These are phyloP conservation scores for Apotomis betuletana DNA, from an alignment of 2,888 invertebrate genomes.

Conservation along the genomic window DNA sequence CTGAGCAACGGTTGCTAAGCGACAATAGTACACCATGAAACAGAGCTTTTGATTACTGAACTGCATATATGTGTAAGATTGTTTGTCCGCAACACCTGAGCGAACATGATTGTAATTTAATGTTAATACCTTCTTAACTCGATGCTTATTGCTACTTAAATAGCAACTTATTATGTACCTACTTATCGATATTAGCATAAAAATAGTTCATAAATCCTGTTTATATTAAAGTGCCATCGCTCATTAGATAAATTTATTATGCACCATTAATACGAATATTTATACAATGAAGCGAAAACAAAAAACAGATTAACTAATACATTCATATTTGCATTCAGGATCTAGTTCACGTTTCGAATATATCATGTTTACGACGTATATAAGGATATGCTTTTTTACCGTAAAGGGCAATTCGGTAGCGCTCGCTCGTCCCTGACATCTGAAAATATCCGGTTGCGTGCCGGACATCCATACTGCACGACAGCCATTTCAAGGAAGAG, in stretches of 20 bases:
- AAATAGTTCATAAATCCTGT: background rate
- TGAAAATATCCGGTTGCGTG: constrained; percentile 2
- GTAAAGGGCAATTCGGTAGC: constrained; percentile 6
- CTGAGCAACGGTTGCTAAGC: background rate
- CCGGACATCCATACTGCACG: constrained; percentile 4
- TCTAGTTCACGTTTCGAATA: constrained; percentile 10
- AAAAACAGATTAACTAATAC: background rate
- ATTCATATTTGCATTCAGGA: constrained; percentile 22
- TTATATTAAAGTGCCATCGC: background rate
- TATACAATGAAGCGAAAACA: constrained; percentile 6
- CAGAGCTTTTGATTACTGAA: no score
- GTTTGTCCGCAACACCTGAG: background rate
- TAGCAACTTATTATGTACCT: background rate
- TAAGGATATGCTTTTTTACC: constrained; percentile 12
- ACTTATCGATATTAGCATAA: background rate
- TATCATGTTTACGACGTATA: constrained; percentile 1
- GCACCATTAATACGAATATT: background rate
- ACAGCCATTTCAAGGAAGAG: background rate
- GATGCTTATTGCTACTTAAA: background rate
- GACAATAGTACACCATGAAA: background rate
- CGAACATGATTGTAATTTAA: background rate
- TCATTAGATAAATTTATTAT: background rate
- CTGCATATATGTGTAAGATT: no score
- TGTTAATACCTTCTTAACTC: no score
- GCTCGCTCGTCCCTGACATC: constrained; percentile 17